Conservation (phyloP, 2,888 invertebrate species). For the Therioaphis trifolii region DNA sequence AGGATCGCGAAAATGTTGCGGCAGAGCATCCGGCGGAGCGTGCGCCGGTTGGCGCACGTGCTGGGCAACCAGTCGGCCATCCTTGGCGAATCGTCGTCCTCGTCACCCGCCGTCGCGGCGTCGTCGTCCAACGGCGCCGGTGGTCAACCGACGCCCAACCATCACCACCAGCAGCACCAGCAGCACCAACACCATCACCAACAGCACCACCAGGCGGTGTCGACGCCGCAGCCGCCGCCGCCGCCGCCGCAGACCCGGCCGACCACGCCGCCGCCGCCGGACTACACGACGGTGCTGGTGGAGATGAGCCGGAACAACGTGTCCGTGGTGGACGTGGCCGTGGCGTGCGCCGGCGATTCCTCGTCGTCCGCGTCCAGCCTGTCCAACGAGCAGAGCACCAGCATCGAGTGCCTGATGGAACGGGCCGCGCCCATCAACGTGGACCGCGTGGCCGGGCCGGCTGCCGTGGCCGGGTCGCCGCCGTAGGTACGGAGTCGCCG, state of each 20-base stretch:
- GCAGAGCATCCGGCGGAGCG: conserved; percentile 82
- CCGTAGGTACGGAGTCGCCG: neutral
- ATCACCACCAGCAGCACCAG: conserved; percentile 71
- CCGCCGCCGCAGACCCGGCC: conserved; percentile 69
- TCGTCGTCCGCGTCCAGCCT: conserved; percentile 66
- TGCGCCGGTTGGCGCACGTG: conserved; percentile 73
- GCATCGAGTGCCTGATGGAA: conserved; percentile 74
- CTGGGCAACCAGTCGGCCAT: conserved; percentile 63
- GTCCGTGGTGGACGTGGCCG: conserved; percentile 49
- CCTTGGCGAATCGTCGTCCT: conserved; percentile 53
- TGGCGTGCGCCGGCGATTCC: conserved; percentile 6
- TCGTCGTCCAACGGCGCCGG: conserved; percentile 45
- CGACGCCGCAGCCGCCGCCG: conserved; percentile 41
- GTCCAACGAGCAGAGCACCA: conserved; percentile 71
- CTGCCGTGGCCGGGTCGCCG: neutral
- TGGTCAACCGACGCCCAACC: conserved; percentile 66
- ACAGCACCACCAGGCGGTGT: neutral
- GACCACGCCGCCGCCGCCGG: conserved; percentile 74
- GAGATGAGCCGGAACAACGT: conserved; percentile 70
- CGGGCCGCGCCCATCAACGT: conserved; percentile 73
- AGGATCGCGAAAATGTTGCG: conserved; percentile 80
- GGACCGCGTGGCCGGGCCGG: conserved; percentile 62
- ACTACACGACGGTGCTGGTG: conserved; percentile 75
- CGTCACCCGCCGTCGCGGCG: conserved; percentile 37
- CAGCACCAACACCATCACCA: neutral